Conservation (phyloP, 2,888 invertebrate genomes). For the Fabriciana adippe region DNA sequence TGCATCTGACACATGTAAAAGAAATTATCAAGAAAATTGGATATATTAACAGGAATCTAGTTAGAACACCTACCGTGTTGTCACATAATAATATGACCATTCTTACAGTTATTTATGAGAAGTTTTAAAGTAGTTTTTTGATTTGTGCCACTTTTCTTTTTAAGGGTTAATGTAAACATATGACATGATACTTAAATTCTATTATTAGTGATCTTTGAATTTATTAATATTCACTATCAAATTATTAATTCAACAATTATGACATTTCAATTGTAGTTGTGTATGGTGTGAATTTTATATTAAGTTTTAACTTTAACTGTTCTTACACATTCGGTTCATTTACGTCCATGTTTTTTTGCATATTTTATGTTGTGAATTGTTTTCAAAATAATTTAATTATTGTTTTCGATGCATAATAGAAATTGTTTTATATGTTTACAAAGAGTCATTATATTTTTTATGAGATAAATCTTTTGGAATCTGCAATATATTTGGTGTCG, state of each 20-base stretch:
- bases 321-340: conserved; percentile 74
- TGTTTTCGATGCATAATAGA: conserved; percentile 72
- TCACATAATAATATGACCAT: conserved; percentile 9
- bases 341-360: conserved; percentile 79
- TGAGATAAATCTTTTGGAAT: conserved; percentile 70
- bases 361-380: conserved; percentile 79
- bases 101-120: not conserved
- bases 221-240: conserved; percentile 27
- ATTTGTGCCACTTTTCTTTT: conserved; percentile 15
- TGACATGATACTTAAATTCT: conserved; percentile 40
- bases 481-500: conserved; percentile 72
- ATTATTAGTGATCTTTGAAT: conserved; percentile 30
- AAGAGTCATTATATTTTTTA: conserved; percentile 63
- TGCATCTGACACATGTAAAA: too few relatives aligned
- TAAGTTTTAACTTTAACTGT: conserved; percentile 61
- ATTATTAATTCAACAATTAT: conserved; percentile 35
- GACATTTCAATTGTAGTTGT: conserved; percentile 61
- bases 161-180: conserved; percentile 13
- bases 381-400: conserved; percentile 77
- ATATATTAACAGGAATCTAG: too few relatives aligned
- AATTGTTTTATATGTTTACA: conserved; percentile 54
- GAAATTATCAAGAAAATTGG: too few relatives aligned
- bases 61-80: conserved; percentile 6
- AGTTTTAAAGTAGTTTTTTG: not conserved
- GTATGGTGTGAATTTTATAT: conserved; percentile 71